phyloP scores from a whole-genome alignment of 1,140 invertebrate genomes.

The Heterodera schachtii region DNA sequence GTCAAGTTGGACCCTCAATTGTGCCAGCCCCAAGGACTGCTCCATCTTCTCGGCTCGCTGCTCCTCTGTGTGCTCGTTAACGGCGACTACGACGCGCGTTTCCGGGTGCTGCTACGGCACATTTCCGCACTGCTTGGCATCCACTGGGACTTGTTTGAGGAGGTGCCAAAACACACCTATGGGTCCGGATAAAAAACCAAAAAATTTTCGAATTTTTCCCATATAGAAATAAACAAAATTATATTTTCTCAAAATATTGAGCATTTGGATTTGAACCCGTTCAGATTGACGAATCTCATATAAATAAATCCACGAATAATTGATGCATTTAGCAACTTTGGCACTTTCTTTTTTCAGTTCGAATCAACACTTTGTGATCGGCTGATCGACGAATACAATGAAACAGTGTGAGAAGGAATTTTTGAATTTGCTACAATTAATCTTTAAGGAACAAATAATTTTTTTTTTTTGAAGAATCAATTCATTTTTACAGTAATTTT shows the following conservation, averaged over 20 bases:
- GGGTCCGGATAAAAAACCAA: no score
- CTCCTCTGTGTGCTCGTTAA: conserved; percentile 43
- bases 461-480: no score
- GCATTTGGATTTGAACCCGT: no score
- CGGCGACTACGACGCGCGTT: conserved; percentile 68
- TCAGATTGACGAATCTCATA: no score
- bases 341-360: conserved; percentile 42
- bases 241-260: no score
- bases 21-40: conserved; percentile 31
- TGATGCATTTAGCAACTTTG: neutral
- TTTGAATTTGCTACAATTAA: conserved; percentile 11
- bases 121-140: conserved; percentile 66
- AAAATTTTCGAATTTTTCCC: no score
- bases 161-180: no score
- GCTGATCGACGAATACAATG: conserved; percentile 55
- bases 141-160: conserved; percentile 66
- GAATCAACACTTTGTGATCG: conserved; percentile 55
- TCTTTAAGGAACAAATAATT: no score
- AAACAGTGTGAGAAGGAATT: conserved; percentile 60
- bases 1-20: conserved; percentile 51
- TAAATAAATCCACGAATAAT: no score
- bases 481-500: no score
- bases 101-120: conserved; percentile 67
- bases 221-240: no score
- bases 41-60: conserved; percentile 44